Base-by-base conservation (phyloP, 2,113 vertebrate genomes). In the Oncorhynchus masou region DNA sequence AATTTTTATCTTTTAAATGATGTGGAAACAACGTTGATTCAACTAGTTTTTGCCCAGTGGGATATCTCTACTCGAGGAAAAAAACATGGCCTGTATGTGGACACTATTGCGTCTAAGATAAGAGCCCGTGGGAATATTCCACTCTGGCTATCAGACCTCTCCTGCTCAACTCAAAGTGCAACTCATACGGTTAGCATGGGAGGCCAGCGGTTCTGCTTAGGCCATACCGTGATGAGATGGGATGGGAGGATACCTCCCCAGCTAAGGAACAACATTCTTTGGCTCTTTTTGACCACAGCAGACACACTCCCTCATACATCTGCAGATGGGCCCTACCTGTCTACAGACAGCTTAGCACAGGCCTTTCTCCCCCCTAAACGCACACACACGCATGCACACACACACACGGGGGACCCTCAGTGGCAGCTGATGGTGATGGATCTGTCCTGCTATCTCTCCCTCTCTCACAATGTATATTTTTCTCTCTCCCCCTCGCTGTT, bases 391-490 rank as follows among this genome's bases (percentile, higher is more conserved):
- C 29, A 31, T 5, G 4, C 29, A 62, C 81, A 72, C 67, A 66
- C 65, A 51, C 70, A 62, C 24, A 51, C 64, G 8, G 13, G 69
- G 20, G 76, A 77, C 62, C 51, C 80, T 72, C 49, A n/a, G 62
- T 31, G 87, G 85, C 82, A 83, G 83, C 79, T 88, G 84, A 81
- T 84, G 54, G 20, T 86, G 87, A 85, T 83, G 80, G 81, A 88
- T 89, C 84, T 73, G 77, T 74, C 76, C 77, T 75, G 75, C 73
- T 81, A 68, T 82, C 39, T 70, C 80, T 62, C 81, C 31, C 73
- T 83, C 75, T 71, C 74, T 82, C 74, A 71, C 39, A 51, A 64
- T 71, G 65, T 74, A 71, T 74, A 75, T 76, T 59, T n/a, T 70
- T 75, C 66, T 51, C 29, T 19, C 75, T 2, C 57, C 15, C 22